phyloP scores from a whole-genome alignment of 2,113 vertebrate genomes.

The Diadophis punctatus region DNA sequence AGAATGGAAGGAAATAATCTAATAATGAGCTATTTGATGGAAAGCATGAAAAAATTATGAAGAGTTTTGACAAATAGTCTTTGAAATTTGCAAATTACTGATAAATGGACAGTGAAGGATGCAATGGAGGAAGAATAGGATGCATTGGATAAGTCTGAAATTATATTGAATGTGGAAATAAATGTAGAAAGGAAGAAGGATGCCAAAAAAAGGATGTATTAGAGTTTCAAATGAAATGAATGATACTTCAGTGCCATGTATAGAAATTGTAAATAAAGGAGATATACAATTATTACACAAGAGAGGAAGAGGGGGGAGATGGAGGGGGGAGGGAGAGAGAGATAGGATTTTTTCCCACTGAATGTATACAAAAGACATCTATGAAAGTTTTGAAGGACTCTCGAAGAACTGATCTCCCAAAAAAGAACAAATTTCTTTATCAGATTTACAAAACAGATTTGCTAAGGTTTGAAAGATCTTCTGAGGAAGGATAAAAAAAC shows the following conservation, averaged over 20 bases:
- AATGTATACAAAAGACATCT: not conserved
- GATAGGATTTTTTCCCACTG: not conserved
- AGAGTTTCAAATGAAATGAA: not conserved
- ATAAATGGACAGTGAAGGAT: not conserved
- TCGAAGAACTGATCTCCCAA: not conserved
- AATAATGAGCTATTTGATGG: not conserved
- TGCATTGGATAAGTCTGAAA: not conserved
- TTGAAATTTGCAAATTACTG: not conserved
- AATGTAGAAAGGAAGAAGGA: not conserved
- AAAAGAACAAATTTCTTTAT: not conserved
- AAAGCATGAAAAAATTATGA: not conserved
- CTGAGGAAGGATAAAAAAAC: not conserved
- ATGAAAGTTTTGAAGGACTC: not conserved
- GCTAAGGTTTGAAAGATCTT: not conserved
- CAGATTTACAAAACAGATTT: not conserved
- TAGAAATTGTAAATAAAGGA: too few species aligned
- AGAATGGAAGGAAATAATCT: not conserved
- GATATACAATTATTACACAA: not conserved
- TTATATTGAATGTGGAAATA: not conserved
- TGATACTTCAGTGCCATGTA: not conserved
- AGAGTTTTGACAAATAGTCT: not conserved
- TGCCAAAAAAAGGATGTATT: not conserved
- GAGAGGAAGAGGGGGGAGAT: too few species aligned
- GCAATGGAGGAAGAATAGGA: not conserved
- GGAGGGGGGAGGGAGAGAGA: rapidly evolving